phyloP scores from a whole-genome alignment of 1,140 invertebrate species.

The Lerema accius region DNA sequence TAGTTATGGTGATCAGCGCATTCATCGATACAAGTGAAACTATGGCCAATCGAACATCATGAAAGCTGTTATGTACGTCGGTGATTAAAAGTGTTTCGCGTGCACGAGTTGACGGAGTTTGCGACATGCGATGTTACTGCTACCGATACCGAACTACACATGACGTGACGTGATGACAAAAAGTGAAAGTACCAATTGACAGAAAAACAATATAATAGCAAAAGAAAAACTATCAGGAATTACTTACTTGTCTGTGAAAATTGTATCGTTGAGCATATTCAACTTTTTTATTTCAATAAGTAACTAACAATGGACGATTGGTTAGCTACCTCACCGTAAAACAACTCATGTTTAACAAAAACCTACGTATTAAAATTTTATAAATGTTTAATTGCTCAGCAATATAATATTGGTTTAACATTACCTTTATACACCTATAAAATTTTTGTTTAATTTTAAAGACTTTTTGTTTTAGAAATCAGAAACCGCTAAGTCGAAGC shows the following conservation, averaged over 20 bases:
- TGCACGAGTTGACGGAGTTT: conserved; percentile 56
- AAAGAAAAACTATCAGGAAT: not conserved
- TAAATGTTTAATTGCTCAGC: too few relatives aligned
- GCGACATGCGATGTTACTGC: conserved; percentile 58
- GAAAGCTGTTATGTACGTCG: conserved; percentile 63
- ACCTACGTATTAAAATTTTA: too few relatives aligned
- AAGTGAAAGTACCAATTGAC: conserved; percentile 54
- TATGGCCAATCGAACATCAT: conserved; percentile 73
- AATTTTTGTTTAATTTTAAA: too few relatives aligned
- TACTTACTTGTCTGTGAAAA: not conserved
- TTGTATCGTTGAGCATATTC: too few relatives aligned
- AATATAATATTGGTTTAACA: too few relatives aligned
- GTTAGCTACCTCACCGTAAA: too few relatives aligned
- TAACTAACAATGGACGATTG: too few relatives aligned
- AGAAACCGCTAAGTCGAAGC: too few relatives aligned
- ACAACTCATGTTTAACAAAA: too few relatives aligned
- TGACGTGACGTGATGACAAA: conserved; percentile 49
- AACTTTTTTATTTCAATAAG: too few relatives aligned
- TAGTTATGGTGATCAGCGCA: conserved; percentile 5
- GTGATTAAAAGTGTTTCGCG: conserved; percentile 64
- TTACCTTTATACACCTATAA: too few relatives aligned
- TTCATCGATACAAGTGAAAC: conserved; percentile 74
- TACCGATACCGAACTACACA: conserved; percentile 42
- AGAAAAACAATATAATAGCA: conserved; percentile 27
- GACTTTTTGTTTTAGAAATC: too few relatives aligned